A percentile compares a stretch with the other conserved stretches of the same genome.
These are phyloP conservation scores for Syrrhaptes paradoxus DNA, from an alignment of 2,113 vertebrate genomes.

Conservation along the genomic window DNA sequence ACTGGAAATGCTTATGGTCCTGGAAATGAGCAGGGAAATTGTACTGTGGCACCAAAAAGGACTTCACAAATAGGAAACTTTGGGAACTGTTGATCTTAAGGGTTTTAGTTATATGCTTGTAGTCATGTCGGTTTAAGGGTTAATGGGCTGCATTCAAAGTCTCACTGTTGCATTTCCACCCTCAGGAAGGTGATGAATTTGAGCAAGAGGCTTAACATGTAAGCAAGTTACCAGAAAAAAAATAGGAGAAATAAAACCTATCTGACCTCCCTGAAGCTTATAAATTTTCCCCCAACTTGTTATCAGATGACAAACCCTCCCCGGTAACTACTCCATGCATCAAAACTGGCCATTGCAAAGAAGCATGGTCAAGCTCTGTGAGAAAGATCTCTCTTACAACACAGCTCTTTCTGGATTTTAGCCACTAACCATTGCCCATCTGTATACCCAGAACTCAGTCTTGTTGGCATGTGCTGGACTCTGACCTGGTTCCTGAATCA, in stretches of 20 bases:
- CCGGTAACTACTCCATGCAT: not conserved
- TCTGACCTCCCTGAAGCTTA: not conserved
- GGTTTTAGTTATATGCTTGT: not conserved
- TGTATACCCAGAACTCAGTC: not conserved
- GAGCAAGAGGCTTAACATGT: not conserved
- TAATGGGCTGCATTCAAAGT: not conserved
- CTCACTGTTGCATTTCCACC: not conserved
- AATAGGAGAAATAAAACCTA: not conserved
- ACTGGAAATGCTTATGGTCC: not conserved
- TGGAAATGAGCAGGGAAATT: not conserved
- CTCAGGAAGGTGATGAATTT: not conserved
- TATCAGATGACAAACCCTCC: not conserved
- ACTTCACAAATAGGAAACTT: not conserved
- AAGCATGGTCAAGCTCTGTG: not conserved
- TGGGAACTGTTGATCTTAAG: not conserved
- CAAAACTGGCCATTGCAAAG: not conserved
- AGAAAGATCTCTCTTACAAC: not conserved
- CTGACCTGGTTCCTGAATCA: not conserved
- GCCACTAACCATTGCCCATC: not conserved
- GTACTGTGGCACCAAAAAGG: not conserved
- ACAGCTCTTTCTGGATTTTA: not conserved
- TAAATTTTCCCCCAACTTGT: not conserved
- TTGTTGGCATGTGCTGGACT: not conserved
- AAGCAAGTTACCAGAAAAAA: not conserved
- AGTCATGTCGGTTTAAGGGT: not conserved